These are phyloP conservation scores for Heliothis virescens DNA, from an alignment of 1,140 invertebrate genomes.

Conservation along the genomic window DNA sequence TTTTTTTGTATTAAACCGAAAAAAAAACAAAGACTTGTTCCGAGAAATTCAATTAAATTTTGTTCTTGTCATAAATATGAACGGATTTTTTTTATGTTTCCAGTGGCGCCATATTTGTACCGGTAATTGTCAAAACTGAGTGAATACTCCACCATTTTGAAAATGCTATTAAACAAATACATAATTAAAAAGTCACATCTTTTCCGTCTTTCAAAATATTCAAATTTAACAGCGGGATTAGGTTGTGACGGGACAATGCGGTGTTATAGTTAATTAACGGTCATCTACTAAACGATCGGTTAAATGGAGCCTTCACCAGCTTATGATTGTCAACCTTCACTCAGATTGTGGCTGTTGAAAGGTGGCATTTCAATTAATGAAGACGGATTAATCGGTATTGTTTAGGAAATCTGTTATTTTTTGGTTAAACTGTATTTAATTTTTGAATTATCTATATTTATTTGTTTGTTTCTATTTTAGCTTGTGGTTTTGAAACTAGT, in stretches of 20 bases:
- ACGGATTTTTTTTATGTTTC: too few relatives aligned
- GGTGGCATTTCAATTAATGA: neutral
- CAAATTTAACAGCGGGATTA: neutral
- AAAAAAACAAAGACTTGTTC: too few relatives aligned
- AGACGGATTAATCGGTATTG: neutral
- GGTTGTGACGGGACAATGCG: neutral
- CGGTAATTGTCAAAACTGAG: too few relatives aligned
- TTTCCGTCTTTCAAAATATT: neutral
- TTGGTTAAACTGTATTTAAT: neutral
- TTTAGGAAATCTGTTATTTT: neutral
- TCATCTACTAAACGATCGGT: neutral
- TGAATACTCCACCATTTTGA: too few relatives aligned
- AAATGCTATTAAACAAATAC: too few relatives aligned
- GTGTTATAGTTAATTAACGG: slow-evolving; percentile 5
- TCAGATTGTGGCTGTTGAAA: neutral
- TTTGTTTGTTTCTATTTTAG: too few relatives aligned
- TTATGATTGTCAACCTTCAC: slow-evolving; percentile 23
- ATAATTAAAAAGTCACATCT: neutral
- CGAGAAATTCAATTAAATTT: too few relatives aligned
- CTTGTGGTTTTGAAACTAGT: too few relatives aligned
- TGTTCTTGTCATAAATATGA: too few relatives aligned
- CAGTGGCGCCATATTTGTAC: too few relatives aligned
- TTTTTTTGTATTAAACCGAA: too few relatives aligned
- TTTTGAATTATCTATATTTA: too few relatives aligned
- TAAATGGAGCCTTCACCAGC: neutral